A percentile compares a stretch with the other conserved stretches of the same genome.
Conservation (phyloP, 2,888 invertebrate genomes). For the Fragum sueziense region DNA sequence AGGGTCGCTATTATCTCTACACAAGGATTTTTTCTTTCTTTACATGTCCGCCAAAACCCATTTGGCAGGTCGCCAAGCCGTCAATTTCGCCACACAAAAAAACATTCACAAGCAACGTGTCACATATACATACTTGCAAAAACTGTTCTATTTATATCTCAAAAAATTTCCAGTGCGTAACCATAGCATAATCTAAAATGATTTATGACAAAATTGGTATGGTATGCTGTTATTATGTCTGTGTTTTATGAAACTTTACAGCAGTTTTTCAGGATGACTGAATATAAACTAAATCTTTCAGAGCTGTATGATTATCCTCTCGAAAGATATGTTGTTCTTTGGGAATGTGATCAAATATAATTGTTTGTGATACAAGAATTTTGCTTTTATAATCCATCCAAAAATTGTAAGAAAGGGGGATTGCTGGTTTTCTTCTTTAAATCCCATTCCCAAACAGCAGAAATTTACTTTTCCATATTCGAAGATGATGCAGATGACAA, state of each 20-base stretch:
- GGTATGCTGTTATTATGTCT: neutral
- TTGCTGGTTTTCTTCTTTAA: too few species aligned
- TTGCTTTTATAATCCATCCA: too few species aligned
- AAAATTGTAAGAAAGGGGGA: too few species aligned
- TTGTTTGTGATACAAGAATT: too few species aligned
- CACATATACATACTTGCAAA: neutral
- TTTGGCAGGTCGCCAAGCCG: conserved; percentile 7
- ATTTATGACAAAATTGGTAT: neutral
- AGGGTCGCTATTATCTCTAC: neutral
- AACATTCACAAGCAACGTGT: neutral
- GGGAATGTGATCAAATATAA: too few species aligned
- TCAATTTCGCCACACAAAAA: conserved; percentile 14
- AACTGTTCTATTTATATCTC: conserved; percentile 8
- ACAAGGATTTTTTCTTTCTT: neutral
- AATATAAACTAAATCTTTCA: too few species aligned
- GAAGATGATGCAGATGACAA: too few species aligned
- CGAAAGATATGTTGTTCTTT: too few species aligned
- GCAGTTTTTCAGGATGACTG: too few species aligned
- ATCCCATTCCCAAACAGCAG: too few species aligned
- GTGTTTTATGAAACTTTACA: neutral
- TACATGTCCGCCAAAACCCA: conserved; percentile 6
- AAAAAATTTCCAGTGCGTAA: neutral
- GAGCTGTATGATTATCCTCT: too few species aligned
- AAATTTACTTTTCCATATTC: too few species aligned
- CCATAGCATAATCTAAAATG: conserved; percentile 3